Percentiles rank a stretch among this genome's conserved stretches.
phyloP scores from a whole-genome alignment of 2,113 vertebrate genomes.

The Sialia sialis region DNA sequence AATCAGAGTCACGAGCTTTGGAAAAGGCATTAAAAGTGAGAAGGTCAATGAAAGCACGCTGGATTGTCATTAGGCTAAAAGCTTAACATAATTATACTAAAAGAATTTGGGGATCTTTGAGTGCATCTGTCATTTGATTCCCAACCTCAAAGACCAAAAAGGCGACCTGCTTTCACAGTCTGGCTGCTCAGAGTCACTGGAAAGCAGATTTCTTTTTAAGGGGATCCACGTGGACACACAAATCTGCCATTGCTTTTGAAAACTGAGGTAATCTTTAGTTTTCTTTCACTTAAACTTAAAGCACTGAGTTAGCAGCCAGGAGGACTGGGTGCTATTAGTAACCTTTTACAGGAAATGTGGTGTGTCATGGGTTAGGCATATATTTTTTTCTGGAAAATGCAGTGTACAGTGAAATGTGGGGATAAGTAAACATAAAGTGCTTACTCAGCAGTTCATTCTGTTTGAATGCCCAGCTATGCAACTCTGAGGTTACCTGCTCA shows the following conservation, averaged over 20 bases:
- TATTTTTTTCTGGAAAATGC: conserved; percentile 42
- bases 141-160: background rate
- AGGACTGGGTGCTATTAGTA: conserved; percentile 38
- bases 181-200: background rate
- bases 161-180: background rate
- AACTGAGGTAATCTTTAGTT: background rate
- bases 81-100: background rate
- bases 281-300: conserved; percentile 32
- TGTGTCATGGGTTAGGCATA: background rate
- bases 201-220: background rate
- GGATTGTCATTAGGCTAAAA: background rate
- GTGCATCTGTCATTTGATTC: background rate
- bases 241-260: background rate
- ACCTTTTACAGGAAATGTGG: conserved; percentile 10
- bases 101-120: background rate
- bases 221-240: background rate
- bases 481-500: conserved; percentile 26
- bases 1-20: background rate
- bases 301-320: background rate
- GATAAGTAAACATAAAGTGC: conserved; percentile 38
- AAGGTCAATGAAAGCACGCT: background rate
- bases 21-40: background rate
- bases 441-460: background rate
- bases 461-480: background rate
- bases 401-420: background rate